Conservation (phyloP, 23 tunicate species). For the Phallusia fumigata region DNA sequence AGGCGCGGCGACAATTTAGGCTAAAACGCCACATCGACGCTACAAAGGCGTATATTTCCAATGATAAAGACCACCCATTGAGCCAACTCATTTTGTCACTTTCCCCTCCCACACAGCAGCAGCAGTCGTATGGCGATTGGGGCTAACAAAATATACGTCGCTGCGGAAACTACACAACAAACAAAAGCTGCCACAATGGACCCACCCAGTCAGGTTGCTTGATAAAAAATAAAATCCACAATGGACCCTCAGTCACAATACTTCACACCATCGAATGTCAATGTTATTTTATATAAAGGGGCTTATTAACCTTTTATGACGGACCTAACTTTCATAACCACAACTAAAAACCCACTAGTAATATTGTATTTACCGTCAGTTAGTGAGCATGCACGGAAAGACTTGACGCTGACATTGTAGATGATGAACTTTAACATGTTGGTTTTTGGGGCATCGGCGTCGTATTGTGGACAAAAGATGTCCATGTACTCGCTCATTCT, state of each 20-base stretch:
- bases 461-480: constrained; percentile 82
- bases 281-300: neutral
- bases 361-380: constrained; percentile 17
- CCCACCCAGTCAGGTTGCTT: neutral
- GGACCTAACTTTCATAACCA: too few species aligned
- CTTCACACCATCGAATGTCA: neutral
- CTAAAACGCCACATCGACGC: neutral
- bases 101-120: neutral
- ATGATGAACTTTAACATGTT: constrained; percentile 26
- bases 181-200: neutral
- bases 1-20: constrained; percentile 3
- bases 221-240: neutral
- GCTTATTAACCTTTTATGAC: neutral
- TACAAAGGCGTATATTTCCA: neutral
- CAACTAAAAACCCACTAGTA: neutral
- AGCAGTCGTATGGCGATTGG: constrained; percentile 6
- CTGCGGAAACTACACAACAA: constrained; percentile 2
- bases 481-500: constrained; percentile 68
- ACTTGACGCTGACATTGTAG: constrained; percentile 53
- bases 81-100: neutral
- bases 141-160: constrained; percentile 2
- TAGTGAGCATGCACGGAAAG: constrained; percentile 27
- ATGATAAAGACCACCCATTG: constrained; percentile 12
- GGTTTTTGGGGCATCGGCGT: constrained; percentile 38
- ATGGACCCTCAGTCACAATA: neutral